phyloP scores from a whole-genome alignment of 2,797 vertebrate genomes.

The Megalops cyprinoides region DNA sequence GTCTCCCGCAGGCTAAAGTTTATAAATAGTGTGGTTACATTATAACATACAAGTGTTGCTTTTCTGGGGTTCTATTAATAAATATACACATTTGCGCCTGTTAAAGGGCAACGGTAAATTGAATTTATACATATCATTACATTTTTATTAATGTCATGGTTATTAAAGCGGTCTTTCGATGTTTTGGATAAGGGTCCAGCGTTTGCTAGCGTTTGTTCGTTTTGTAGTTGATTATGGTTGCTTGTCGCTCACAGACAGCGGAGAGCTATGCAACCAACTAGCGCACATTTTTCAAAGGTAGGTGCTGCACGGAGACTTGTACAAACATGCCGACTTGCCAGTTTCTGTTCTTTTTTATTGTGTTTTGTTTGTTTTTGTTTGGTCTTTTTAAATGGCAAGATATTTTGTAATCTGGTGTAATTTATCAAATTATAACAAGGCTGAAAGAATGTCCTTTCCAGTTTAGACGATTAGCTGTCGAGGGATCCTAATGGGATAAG shows the following conservation, averaged over 20 bases:
- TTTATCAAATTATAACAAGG: neutral
- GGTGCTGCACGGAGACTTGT: constrained; percentile 46
- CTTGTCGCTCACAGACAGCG: constrained; percentile 9
- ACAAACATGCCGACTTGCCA: constrained; percentile 48
- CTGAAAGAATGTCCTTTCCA: neutral
- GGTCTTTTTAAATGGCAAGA: no score
- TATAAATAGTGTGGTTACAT: constrained; percentile 65
- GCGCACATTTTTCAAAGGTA: constrained; percentile 44
- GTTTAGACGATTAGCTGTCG: neutral
- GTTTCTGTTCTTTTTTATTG: neutral
- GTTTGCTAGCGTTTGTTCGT: constrained; percentile 18
- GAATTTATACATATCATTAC: constrained; percentile 11
- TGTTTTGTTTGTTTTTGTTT: neutral
- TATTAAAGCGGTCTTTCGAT: constrained; percentile 9
- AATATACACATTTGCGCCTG: constrained; percentile 20
- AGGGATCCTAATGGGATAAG: neutral
- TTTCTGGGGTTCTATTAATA: constrained; percentile 40
- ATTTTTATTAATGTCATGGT: constrained; percentile 9
- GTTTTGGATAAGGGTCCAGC: neutral
- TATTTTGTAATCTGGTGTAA: neutral
- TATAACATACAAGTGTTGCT: constrained; percentile 51
- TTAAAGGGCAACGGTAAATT: constrained; percentile 7
- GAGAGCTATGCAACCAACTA: constrained; percentile 17
- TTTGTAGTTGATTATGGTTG: constrained; percentile 37
- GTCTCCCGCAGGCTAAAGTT: constrained; percentile 37